These are phyloP conservation scores for Penaeus indicus DNA, from an alignment of 1,140 invertebrate genomes.

Conservation along the genomic window DNA sequence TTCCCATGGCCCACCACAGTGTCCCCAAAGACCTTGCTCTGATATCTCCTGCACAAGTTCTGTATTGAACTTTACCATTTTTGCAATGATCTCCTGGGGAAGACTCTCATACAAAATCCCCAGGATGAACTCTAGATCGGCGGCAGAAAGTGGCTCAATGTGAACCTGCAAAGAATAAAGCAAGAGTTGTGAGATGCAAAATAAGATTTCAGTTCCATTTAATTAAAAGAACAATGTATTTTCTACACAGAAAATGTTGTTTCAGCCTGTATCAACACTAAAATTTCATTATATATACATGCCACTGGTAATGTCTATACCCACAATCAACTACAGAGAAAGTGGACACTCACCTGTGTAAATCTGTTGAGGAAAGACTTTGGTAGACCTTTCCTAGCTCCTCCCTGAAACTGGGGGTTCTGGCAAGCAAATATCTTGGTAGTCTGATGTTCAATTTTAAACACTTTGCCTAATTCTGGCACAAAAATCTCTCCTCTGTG, in stretches of 20 bases:
- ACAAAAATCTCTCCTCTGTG: slow-evolving; percentile 97
- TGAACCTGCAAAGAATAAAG: slow-evolving; percentile 77
- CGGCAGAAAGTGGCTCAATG: slow-evolving; percentile 82
- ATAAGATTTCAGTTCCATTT: neutral
- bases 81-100: slow-evolving; percentile 73
- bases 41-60: slow-evolving; percentile 78
- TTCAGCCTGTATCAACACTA: neutral
- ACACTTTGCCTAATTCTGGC: slow-evolving; percentile 92
- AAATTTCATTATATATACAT: neutral
- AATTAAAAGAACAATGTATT: neutral
- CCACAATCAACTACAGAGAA: slow-evolving; percentile 39
- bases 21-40: slow-evolving; percentile 77
- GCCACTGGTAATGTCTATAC: neutral
- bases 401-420: slow-evolving; percentile 97
- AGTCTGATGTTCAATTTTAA: slow-evolving; percentile 78
- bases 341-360: slow-evolving; percentile 80
- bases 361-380: slow-evolving; percentile 98
- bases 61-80: slow-evolving; percentile 87
- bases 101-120: slow-evolving; percentile 71
- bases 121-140: slow-evolving; percentile 81
- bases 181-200: neutral
- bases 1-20: slow-evolving; percentile 90
- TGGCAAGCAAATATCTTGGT: slow-evolving; percentile 97
- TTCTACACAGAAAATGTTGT: neutral
- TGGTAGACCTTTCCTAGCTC: slow-evolving; percentile 93